Base-by-base conservation (phyloP, 1,140 invertebrate genomes). In the Sweltsa coloradensis region DNA sequence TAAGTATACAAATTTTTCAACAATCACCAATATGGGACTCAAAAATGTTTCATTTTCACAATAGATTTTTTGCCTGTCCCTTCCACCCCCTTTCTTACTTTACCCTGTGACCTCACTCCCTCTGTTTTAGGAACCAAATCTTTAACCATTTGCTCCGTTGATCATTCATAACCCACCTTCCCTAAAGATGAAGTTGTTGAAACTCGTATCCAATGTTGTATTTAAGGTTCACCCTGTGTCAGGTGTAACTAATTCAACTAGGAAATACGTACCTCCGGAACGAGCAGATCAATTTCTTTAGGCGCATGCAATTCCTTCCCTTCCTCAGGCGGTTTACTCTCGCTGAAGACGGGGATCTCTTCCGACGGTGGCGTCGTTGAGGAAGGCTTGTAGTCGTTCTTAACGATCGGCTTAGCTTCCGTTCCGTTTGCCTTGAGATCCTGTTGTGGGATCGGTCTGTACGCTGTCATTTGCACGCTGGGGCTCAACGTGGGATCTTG, bases 311-410 rank as follows among this genome's bases (percentile, higher is more conserved):
- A n/a, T n/a, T n/a, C n/a, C n/a, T n/a, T n/a, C n/a, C n/a, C n/a
- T n/a, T n/a, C 19, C 24, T 40, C 19, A 19, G 13, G 3, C 18
- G 21, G 16, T 40, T 40, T 40, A n/a, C 19, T 13, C 16, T 40
- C 14, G n/a, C 16, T 40, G 37, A 11, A 40, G n/a, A 22, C 37
- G 3, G 16, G 37, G 21, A n/a, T 19, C 23, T 24, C 37, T 26
- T 47, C 36, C 11, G 34, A 23, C 5, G 45, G 34, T 23, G 45
- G 34, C 1, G 45, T 29, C n/a, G 23, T 47, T 39, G 37, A 26
- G 13, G 29, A 16, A 26, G 18, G 45, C 41, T 40, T 50, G 22
- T 45, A 45, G n/a, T 50, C 49, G 39, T 50, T 37, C 22, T 50
- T 50, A n/a, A 24, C 9, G 19, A 39, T 3, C 34, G 47, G 47